Evolutionary conservation across 2,888 invertebrate species (phyloP).

Genomic region (Augochlorella aurata): DNA sequence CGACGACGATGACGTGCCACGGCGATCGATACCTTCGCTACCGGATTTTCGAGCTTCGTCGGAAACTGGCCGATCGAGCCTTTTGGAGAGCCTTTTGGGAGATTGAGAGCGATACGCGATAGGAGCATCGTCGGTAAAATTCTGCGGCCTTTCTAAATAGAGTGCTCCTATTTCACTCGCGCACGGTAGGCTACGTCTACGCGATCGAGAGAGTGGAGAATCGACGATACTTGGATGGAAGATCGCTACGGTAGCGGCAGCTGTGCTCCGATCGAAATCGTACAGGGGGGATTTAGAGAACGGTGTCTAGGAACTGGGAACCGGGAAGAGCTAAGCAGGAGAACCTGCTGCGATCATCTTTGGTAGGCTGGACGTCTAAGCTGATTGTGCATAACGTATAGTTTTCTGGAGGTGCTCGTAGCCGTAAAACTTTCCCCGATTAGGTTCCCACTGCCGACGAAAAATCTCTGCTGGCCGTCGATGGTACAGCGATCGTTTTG

Average conservation of each 20-base stretch:
- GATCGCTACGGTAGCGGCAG: not conserved
- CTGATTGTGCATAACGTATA: not conserved
- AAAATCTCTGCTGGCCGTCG: not conserved
- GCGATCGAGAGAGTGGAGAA: slow-evolving; percentile 27
- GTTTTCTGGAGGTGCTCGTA: not conserved
- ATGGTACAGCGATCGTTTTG: not conserved
- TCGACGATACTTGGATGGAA: slow-evolving; percentile 21
- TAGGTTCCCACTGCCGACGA: not conserved
- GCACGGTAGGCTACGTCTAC: slow-evolving; percentile 36
- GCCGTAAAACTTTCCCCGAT: not conserved
- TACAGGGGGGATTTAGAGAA: not conserved
- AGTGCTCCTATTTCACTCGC: slow-evolving; percentile 51
- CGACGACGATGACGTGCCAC: not conserved
- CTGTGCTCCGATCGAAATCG: too few relatives aligned
- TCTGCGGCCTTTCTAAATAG: slow-evolving; percentile 39
- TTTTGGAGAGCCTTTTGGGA: not conserved
- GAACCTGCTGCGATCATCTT: not conserved
- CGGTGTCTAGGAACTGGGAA: not conserved
- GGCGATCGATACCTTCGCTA: slow-evolving; percentile 33
- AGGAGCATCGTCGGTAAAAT: slow-evolving; percentile 18
- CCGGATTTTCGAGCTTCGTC: slow-evolving; percentile 18
- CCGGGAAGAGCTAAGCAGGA: not conserved
- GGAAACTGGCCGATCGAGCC: not conserved
- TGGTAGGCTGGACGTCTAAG: not conserved
- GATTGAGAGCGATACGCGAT: not conserved